Evolutionary conservation across 2,113 vertebrate species (phyloP).

Genomic region (Agapornis roseicollis): DNA sequence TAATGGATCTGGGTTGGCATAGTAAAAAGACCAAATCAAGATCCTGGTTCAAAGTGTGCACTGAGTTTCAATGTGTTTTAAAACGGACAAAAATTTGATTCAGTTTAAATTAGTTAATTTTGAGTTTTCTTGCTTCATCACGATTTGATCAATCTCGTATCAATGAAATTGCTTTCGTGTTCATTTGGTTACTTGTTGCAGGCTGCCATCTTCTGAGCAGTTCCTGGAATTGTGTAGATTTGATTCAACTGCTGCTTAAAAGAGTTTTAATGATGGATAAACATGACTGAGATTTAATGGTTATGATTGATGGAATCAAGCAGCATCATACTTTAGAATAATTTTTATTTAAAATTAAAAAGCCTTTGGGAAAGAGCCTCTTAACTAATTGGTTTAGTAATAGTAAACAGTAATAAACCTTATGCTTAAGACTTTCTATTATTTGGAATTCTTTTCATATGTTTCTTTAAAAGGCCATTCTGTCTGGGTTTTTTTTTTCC

Average conservation of each 20-base stretch:
- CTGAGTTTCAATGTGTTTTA: not conserved
- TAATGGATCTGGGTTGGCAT: not conserved
- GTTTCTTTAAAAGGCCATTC: not conserved
- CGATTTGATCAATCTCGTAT: not conserved
- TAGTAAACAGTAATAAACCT: not conserved
- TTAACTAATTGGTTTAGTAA: not conserved
- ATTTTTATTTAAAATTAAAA: not conserved
- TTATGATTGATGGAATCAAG: not conserved
- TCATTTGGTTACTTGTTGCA: not conserved
- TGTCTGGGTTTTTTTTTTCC: not conserved
- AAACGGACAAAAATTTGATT: not conserved
- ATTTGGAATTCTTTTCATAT: not conserved
- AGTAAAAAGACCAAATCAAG: not conserved
- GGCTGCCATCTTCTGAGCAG: slow-evolving; percentile 45
- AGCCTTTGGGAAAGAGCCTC: not conserved
- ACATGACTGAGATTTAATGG: not conserved
- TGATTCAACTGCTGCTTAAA: not conserved
- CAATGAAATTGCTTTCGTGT: not conserved
- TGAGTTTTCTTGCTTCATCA: not conserved
- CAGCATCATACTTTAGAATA: not conserved
- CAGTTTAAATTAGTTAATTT: not conserved
- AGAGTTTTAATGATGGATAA: not conserved
- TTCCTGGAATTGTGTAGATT: not conserved
- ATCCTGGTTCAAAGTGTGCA: not conserved
- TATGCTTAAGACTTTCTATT: not conserved